A percentile compares a stretch with the other conserved stretches of the same genome.
Evolutionary conservation across 2,113 vertebrate genomes (phyloP).

Genomic region (Callaeas wilsoni): DNA sequence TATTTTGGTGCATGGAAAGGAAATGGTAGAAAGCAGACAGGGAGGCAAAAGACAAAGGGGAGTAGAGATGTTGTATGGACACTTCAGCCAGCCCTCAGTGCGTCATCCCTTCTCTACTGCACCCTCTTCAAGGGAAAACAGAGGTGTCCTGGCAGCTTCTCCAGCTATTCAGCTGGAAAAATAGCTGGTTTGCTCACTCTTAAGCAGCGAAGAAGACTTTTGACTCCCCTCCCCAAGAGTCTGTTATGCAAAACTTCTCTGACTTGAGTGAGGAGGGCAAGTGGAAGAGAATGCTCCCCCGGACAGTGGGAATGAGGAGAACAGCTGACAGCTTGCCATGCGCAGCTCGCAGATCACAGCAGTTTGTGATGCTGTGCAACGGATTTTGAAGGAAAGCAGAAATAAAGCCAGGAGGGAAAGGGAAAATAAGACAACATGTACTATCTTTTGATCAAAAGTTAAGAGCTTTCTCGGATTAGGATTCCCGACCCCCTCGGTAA

Average conservation of each 20-base stretch:
- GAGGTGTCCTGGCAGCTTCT: neutral
- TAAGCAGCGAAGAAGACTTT: neutral
- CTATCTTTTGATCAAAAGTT: neutral
- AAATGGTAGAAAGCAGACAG: neutral
- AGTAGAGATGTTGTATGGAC: neutral
- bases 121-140: neutral
- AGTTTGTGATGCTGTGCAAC: neutral
- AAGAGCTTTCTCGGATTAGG: neutral
- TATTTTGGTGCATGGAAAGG: neutral
- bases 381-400: conserved; percentile 5
- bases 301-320: neutral
- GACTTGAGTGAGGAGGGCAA: conserved; percentile 12
- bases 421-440: neutral
- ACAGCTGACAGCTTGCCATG: conserved; percentile 16
- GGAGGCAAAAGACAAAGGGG: neutral
- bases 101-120: neutral
- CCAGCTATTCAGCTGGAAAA: neutral
- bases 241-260: neutral
- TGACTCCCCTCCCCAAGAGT: neutral
- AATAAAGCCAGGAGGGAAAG: neutral
- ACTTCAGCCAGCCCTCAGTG: neutral
- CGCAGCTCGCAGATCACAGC: neutral
- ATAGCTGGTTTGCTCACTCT: neutral
- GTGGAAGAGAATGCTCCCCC: neutral
- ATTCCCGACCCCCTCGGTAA: neutral